Evolutionary conservation across 2,797 vertebrate genomes (phyloP), one percentile per base, ranked within the genome.

Genomic region (Danio choprae): DNA sequence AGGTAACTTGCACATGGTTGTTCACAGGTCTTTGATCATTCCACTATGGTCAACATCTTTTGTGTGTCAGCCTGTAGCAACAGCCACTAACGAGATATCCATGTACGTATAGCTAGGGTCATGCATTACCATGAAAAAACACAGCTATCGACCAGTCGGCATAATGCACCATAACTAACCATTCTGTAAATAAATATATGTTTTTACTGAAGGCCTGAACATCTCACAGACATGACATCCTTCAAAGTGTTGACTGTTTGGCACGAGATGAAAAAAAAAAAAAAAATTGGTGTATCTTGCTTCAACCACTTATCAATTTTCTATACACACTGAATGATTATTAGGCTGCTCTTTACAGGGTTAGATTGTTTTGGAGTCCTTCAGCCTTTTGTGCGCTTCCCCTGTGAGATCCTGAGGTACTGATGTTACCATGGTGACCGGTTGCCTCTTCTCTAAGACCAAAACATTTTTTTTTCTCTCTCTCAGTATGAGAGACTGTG

Each of bases 351-450:
- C 60, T 70, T 80, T 40, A 74, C 18, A 8, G 5, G 22, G 64
- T 79, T 63, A 58, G 63, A 74, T 80, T 75, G 78, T 80, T 80
- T 63, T 55, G 48, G 77, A 79, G 67, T 59, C 50, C 58, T 82
- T 70, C 76, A 70, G 58, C 58, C 78, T 76, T 84, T 86, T 84
- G 74, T 84, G 60, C 11, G 51, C 59, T 43, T 29, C 48, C 53
- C 63, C 69, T 69, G 64, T 68, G 72, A 75, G 71, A 77, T 80
- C 63, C 76, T 84, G 60, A 81, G 74, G 58, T 82, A 84, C 80
- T 86, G 77, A 81, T 56, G 85, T 86, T 84, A 76, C 85, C 78
- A 86, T 86, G 83, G 85, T 84, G 83, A 86, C 80, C 60, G 40
- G 74, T 79, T 81, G 78, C 83, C 77, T 77, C 77, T 86, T 82